Evolutionary conservation across 2,113 vertebrate genomes (phyloP).

Genomic region (Ondatra zibethicus): DNA sequence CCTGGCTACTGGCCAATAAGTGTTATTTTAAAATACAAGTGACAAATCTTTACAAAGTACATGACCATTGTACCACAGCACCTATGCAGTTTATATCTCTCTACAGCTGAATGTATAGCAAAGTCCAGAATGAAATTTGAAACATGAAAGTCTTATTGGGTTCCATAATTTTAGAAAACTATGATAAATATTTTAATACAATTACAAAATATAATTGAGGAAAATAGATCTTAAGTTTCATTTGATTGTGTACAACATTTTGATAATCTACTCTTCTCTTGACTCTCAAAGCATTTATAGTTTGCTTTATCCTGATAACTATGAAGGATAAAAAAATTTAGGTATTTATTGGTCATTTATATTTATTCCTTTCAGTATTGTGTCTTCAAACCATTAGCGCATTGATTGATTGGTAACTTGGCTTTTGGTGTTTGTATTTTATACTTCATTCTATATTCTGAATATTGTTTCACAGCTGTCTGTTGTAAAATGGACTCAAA

Average conservation of each 20-base stretch:
- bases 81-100: fast-evolving
- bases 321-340: neutral
- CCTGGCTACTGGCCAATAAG: too few relatives aligned
- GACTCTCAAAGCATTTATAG: neutral
- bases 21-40: too few relatives aligned
- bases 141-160: neutral
- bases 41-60: too few relatives aligned
- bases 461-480: neutral
- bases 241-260: neutral
- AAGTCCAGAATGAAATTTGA: neutral
- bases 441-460: neutral
- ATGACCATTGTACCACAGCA: too few relatives aligned
- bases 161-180: neutral
- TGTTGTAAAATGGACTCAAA: neutral
- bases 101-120: neutral
- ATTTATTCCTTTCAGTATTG: neutral
- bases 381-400: neutral
- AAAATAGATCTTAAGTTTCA: neutral
- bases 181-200: neutral
- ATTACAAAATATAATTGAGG: neutral
- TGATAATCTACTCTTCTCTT: neutral
- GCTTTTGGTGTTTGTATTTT: neutral
- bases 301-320: neutral
- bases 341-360: neutral
- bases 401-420: neutral